phyloP scores from a whole-genome alignment of 2,113 vertebrate genomes.

The Gymnobelideus leadbeateri region DNA sequence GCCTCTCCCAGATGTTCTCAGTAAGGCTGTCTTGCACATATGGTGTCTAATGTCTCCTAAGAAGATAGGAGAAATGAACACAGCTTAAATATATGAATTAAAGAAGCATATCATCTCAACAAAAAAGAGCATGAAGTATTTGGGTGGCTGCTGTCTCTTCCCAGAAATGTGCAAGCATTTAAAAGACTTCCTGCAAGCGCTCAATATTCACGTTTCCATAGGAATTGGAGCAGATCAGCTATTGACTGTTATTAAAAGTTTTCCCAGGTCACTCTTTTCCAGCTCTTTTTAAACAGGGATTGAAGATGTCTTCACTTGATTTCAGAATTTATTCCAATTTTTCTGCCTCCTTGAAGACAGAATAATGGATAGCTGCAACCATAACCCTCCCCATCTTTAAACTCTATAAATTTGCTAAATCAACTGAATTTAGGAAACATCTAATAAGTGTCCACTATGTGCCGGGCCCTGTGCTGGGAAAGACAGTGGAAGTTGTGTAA shows the following conservation, averaged over 20 bases:
- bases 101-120: conserved; percentile 10
- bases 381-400: background rate
- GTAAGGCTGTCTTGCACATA: conserved; percentile 17
- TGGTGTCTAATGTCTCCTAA: background rate
- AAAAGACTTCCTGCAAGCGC: background rate
- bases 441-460: background rate
- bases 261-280: background rate
- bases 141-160: background rate
- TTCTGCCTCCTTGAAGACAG: background rate
- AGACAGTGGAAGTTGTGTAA: background rate
- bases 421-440: background rate
- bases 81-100: conserved; percentile 11
- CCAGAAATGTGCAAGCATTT: background rate
- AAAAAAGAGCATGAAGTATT: conserved; percentile 9
- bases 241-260: background rate
- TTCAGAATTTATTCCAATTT: conserved; percentile 17
- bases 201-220: conserved; percentile 4
- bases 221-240: conserved; percentile 6
- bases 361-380: background rate
- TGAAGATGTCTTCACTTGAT: background rate
- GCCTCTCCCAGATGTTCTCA: background rate
- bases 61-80: conserved; percentile 48
- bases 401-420: background rate
- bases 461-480: background rate
- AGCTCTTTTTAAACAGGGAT: conserved; percentile 6